Conservation (phyloP, 2,113 vertebrate species). For the Okapia johnstoni region DNA sequence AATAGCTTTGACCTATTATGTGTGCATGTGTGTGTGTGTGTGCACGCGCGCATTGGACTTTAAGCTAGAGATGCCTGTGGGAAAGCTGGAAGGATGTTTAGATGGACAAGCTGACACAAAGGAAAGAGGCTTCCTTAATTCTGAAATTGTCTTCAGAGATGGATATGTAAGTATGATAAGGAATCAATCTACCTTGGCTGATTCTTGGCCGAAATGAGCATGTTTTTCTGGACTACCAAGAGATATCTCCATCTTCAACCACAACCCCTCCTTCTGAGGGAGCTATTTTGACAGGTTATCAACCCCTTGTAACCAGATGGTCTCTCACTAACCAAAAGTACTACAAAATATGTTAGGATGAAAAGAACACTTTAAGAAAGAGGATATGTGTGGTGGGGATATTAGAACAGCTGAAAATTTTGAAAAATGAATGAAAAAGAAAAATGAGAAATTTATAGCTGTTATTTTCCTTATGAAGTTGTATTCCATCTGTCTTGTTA, state of each 20-base stretch:
- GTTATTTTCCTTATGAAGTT: neutral
- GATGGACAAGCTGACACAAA: fast-evolving
- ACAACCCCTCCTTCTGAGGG: neutral
- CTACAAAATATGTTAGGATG: neutral
- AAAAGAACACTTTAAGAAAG: neutral
- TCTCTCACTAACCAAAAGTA: neutral
- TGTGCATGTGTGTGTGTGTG: neutral
- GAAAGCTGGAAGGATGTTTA: neutral
- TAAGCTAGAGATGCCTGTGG: neutral
- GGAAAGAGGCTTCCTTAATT: neutral
- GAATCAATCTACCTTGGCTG: neutral
- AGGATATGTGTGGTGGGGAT: neutral
- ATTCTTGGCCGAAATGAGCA: neutral
- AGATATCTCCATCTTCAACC: neutral
- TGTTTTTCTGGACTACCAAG: neutral
- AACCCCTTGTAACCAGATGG: neutral
- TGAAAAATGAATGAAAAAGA: neutral
- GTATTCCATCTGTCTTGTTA: neutral
- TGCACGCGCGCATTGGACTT: fast-evolving
- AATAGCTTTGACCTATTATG: neutral
- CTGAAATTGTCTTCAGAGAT: neutral
- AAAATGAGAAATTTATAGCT: neutral
- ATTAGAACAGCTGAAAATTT: neutral
- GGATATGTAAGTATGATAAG: neutral
- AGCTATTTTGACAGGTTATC: neutral